Evolutionary conservation across 2,888 invertebrate species (phyloP).

Genomic region (Agonopterix arenella): DNA sequence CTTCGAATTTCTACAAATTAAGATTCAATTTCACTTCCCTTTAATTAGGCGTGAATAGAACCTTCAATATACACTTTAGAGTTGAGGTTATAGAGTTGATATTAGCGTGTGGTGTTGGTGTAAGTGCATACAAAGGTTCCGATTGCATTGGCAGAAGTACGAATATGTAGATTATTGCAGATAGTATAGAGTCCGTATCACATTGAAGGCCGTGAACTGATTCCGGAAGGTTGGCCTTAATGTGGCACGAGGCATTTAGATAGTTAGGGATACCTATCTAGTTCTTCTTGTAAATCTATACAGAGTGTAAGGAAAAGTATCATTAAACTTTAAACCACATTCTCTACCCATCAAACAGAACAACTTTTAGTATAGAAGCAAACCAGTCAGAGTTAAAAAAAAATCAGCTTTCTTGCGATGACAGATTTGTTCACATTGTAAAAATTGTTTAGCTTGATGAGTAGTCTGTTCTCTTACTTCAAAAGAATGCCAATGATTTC

Average conservation of each 20-base stretch:
- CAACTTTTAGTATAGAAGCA: no score
- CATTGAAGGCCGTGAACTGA: conserved; percentile 11
- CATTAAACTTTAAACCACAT: no score
- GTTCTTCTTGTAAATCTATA: no score
- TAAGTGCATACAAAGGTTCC: conserved; percentile 37
- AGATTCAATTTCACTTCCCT: conserved; percentile 43
- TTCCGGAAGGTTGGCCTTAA: conserved; percentile 25
- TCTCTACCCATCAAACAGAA: no score
- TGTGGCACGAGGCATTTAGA: conserved; percentile 6
- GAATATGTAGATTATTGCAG: neutral
- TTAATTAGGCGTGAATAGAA: conserved; percentile 15
- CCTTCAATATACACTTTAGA: conserved; percentile 21
- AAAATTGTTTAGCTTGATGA: no score
- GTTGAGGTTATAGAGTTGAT: conserved; percentile 23
- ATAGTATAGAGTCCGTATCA: neutral
- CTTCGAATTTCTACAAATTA: conserved; percentile 39
- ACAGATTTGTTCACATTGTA: no score
- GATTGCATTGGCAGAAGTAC: conserved; percentile 56
- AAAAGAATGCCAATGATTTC: no score
- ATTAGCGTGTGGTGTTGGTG: conserved; percentile 11
- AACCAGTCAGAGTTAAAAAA: no score
- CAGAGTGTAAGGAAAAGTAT: no score
- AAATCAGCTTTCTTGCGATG: no score
- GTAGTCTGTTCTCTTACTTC: no score
- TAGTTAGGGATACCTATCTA: no score